Conservation (phyloP, 2,888 invertebrate species). For the Teinopalpus imperialis region DNA sequence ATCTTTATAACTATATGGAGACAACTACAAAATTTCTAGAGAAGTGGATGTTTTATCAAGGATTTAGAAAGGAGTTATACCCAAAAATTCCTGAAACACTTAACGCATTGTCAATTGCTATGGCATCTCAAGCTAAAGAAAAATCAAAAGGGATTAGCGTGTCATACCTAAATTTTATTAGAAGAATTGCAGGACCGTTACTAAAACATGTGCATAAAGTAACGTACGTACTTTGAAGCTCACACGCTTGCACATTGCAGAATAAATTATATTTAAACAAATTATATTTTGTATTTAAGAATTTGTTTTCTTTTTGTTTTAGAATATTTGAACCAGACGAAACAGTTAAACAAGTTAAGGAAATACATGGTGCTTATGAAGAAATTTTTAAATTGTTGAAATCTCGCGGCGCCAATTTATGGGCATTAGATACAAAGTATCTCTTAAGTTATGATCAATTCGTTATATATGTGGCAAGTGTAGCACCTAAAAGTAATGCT, state of each 20-base stretch:
- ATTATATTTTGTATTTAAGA: background rate
- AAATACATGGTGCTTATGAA: slow-evolving; percentile 64
- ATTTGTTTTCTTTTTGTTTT: slow-evolving; percentile 26
- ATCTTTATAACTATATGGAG: slow-evolving; percentile 58
- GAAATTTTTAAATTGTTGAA: slow-evolving; percentile 58
- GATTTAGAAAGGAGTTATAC: slow-evolving; percentile 69
- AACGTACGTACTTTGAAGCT: slow-evolving; percentile 60
- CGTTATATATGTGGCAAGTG: slow-evolving; percentile 51
- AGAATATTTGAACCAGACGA: slow-evolving; percentile 56
- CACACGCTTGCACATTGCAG: no score
- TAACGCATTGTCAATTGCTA: slow-evolving; percentile 56
- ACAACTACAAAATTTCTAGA: slow-evolving; percentile 57
- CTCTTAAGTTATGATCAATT: slow-evolving; percentile 68
- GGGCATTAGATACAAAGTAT: slow-evolving; percentile 58
- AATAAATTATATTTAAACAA: background rate
- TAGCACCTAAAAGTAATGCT: slow-evolving; percentile 53
- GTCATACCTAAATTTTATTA: slow-evolving; percentile 64
- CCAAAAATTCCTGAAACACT: slow-evolving; percentile 71
- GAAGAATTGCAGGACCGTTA: slow-evolving; percentile 67
- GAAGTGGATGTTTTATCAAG: slow-evolving; percentile 75
- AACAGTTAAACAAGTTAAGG: slow-evolving; percentile 54
- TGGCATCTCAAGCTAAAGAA: slow-evolving; percentile 44
- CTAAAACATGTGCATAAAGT: slow-evolving; percentile 65
- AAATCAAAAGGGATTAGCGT: slow-evolving; percentile 68
- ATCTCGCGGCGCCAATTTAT: slow-evolving; percentile 61